Base-by-base conservation (phyloP, 2,888 invertebrate species). In the Thymelicus acteon region DNA sequence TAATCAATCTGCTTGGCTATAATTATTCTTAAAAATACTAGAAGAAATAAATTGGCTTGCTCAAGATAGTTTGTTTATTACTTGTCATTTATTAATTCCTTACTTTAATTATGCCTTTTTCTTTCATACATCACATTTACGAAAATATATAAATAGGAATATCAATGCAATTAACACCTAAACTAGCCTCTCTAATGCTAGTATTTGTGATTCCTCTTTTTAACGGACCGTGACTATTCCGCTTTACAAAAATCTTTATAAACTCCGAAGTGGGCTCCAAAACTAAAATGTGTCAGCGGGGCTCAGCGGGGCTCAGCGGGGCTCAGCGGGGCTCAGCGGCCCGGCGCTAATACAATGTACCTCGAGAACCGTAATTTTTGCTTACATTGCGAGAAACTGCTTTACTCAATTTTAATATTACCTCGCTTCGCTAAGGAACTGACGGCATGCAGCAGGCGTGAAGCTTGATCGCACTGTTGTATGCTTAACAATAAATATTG, bases 391-490 rank as follows among this genome's bases (percentile, higher is more conserved):
- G 71, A 68, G 74, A 76, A 75, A 70, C 77, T 74, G 75, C 76
- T 75, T 79, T 78, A 83, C 80, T 81, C 77, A 70, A 81, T 84
- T 82, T 82, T 79, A 80, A 78, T 81, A 80, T 78, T 77, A 77
- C 79, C 78, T 73, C 76, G 75, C 79, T 80, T 79, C 15, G 37
- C 62, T 78, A 78, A 79, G 75, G 76, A 19, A 71, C 66, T 67
- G 72, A 72, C 72, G 64, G 69, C 75, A 75, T 62, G 74, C 52
- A 66, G 66, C 31, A 54, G 5, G 44, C 7, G 5, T 39, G 3
- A 31, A 57, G 31, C 19, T 15, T 15, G 15, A 52, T 24, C 1
- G 10, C 12, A 2, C 6, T 19, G 19, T 19, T 31, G 5, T 5
- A 31, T 31, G 31, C 31, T 31, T 31, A 31, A 5, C 31, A 31